phyloP scores from a whole-genome alignment of 2,888 invertebrate species.

The Dryadula phaetusa region DNA sequence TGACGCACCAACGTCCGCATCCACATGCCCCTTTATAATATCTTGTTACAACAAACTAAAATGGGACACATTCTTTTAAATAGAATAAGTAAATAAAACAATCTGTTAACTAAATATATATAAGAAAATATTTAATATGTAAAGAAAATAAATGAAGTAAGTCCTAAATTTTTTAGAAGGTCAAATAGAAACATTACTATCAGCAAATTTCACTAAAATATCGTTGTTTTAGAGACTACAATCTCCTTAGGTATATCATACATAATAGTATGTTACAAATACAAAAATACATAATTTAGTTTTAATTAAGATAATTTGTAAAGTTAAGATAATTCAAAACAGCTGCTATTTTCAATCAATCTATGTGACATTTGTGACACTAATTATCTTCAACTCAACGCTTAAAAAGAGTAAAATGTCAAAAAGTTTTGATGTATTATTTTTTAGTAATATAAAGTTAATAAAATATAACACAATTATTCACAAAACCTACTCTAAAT shows the following conservation, averaged over 20 bases:
- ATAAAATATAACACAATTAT: neutral
- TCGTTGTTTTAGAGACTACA: no score
- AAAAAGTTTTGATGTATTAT: neutral
- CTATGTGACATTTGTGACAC: neutral
- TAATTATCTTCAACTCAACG: neutral
- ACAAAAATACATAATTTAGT: neutral
- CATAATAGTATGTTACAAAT: no score
- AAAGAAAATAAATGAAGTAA: no score
- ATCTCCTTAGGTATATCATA: no score
- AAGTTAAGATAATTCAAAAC: neutral
- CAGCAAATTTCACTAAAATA: no score
- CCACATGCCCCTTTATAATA: constrained; percentile 59
- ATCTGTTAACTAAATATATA: no score
- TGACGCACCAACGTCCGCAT: constrained; percentile 59
- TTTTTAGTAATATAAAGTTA: neutral
- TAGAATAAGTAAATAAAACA: neutral
- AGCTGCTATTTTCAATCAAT: neutral
- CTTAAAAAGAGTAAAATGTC: neutral
- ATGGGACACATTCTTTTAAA: constrained; percentile 41
- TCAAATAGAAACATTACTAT: no score
- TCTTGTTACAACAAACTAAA: constrained; percentile 57
- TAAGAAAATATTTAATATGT: no score
- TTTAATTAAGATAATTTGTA: neutral
- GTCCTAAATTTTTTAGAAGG: no score
- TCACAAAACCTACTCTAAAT: neutral